Evolutionary conservation across 2,888 invertebrate genomes (phyloP), one percentile per base, ranked within the genome.

Genomic region (Desoria tigrina): DNA sequence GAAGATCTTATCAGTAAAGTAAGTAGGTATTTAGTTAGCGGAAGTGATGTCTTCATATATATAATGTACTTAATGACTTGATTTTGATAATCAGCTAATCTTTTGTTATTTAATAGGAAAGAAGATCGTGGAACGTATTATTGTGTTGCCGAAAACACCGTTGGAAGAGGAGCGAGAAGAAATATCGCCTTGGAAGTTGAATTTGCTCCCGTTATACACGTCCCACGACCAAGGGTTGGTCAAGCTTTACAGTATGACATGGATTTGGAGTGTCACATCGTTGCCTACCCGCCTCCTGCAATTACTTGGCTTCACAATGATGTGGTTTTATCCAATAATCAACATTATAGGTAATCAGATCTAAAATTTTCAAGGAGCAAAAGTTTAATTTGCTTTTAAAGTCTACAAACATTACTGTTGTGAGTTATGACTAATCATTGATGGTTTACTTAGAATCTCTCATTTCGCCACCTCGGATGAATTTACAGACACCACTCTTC

Each of bases 61-160:
- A 26, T 53, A n/a, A n/a, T n/a, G n/a, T n/a, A n/a, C n/a, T n/a
- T n/a, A n/a, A n/a, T 21, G 45, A 45, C 21, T 16, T 45, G 6
- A n/a, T 45, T 45, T 9, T 16, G 45, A n/a, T 6, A 18, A 21
- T 26, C 16, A 23, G 11, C 32, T 58, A 42, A 49, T 61, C 32
- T 58, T 49, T 28, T 59, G 32, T 45, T 28, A 18, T 42, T 24
- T 61, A 4, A 93, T 0, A 87, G 87, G 72, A 94, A 94, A 79
- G 92, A 93, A 78, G 93, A 94, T 79, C 85, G 94, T 55, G 94
- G 94, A 16, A 94, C 94, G 0, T 94, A 94, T 79, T 94, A 94
- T 79, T 94, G 94, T 77, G 92, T 94, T 32, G 74, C 92, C 6
- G 92, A 92, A 78, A 93, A 93, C 77, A 90, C 90, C 1, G 92